These are phyloP conservation scores for Nasonia vitripennis DNA, from an alignment of 1,140 invertebrate species.

Conservation along the genomic window DNA sequence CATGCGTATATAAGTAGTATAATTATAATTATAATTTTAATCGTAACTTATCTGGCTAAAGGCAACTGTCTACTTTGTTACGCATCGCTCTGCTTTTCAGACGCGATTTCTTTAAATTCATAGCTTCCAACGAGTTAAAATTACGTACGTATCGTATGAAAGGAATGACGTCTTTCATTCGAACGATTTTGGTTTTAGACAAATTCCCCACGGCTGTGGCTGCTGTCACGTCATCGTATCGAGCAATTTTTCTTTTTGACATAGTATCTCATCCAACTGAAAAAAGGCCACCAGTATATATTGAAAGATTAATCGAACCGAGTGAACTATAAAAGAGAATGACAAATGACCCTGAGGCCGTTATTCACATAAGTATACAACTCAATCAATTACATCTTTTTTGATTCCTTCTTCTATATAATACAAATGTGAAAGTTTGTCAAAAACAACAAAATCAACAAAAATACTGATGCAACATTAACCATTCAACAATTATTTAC, in stretches of 20 bases:
- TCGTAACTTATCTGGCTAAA: constrained; percentile 28
- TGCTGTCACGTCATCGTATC: no score
- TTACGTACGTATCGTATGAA: not conserved
- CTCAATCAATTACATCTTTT: no score
- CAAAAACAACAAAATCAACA: not conserved
- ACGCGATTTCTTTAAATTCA: not conserved
- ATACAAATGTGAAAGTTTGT: not conserved
- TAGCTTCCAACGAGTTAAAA: no score
- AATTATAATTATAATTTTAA: not conserved
- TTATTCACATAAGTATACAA: no score
- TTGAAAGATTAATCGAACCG: no score
- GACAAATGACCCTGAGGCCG: no score
- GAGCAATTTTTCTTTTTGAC: no score
- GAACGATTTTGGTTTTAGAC: not conserved
- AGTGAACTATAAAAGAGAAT: no score
- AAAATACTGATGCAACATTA: not conserved
- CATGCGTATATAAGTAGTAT: not conserved
- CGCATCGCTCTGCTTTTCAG: not conserved
- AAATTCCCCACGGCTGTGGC: not conserved
- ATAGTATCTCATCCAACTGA: not conserved
- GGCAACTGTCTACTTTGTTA: constrained; percentile 40
- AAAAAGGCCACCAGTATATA: not conserved
- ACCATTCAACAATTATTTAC: not conserved
- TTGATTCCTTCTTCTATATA: no score
- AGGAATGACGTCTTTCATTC: constrained; percentile 21